These are phyloP conservation scores for Carettochelys insculpta DNA, from an alignment of 2,113 vertebrate genomes.

Conservation along the genomic window DNA sequence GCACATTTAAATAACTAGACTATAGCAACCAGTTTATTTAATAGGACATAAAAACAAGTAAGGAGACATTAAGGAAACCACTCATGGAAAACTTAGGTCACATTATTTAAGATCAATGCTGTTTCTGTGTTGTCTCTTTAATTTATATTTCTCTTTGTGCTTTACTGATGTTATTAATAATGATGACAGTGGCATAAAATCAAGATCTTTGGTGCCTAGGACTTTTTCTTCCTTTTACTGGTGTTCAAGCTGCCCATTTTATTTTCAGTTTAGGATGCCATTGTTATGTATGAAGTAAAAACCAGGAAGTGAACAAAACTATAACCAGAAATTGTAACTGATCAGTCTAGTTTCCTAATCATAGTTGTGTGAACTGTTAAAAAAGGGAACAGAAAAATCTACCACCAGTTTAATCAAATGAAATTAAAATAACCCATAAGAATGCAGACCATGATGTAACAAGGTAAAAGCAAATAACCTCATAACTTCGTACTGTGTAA, in stretches of 20 bases:
- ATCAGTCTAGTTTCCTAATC: not conserved
- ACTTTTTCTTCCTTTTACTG: not conserved
- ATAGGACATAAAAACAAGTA: constrained; percentile 28
- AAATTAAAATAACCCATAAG: not conserved
- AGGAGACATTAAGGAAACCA: constrained; percentile 20
- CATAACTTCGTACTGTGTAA: not conserved
- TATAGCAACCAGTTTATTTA: constrained; percentile 2
- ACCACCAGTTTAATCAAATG: not conserved
- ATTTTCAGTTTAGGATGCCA: not conserved
- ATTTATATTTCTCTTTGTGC: not conserved
- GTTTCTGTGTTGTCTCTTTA: constrained; percentile 30
- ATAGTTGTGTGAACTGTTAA: not conserved
- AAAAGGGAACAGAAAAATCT: not conserved
- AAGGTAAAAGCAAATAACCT: not conserved
- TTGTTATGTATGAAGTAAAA: not conserved
- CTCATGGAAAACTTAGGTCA: constrained; percentile 57
- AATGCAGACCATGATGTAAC: not conserved
- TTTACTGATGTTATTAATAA: not conserved
- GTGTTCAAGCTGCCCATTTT: not conserved
- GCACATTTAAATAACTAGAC: constrained; percentile 26
- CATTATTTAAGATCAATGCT: constrained; percentile 29
- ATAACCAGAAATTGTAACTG: not conserved
- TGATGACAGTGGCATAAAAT: not conserved
- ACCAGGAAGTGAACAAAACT: not conserved
- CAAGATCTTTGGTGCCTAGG: not conserved